Conservation (phyloP, 2,888 invertebrate species). For the Tiphia femorata region DNA sequence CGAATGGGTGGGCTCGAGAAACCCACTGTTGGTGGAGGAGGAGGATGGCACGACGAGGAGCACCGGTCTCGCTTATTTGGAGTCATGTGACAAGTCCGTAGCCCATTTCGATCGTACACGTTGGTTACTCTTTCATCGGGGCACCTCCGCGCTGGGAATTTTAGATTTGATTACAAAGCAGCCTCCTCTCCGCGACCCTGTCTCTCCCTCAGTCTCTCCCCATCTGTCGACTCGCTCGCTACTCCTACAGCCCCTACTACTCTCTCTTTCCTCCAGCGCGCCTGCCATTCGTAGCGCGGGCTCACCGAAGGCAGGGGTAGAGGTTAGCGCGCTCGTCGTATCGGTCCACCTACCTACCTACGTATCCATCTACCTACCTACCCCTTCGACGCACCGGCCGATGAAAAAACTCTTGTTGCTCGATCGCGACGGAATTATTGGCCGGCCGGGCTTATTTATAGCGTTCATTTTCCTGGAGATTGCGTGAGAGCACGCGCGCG, state of each 20-base stretch:
- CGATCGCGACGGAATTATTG: constrained; percentile 61
- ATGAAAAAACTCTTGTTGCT: constrained; percentile 58
- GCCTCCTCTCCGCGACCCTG: constrained; percentile 4
- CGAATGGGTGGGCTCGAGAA: neutral
- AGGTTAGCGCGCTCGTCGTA: too few relatives aligned
- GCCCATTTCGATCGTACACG: constrained; percentile 56
- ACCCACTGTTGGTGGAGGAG: neutral
- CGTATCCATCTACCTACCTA: constrained; percentile 23
- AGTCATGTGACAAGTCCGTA: constrained; percentile 51
- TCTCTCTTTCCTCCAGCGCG: constrained; percentile 7
- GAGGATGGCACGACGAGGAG: neutral
- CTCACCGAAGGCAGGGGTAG: too few relatives aligned
- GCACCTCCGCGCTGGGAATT: constrained; percentile 56
- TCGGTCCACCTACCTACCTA: too few relatives aligned
- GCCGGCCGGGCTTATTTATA: constrained; percentile 61
- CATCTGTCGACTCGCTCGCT: constrained; percentile 19
- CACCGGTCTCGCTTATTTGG: constrained; percentile 54
- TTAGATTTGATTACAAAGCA: constrained; percentile 58
- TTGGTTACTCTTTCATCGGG: constrained; percentile 61
- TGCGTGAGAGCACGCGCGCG: constrained; percentile 38
- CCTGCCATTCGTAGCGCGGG: too few relatives aligned
- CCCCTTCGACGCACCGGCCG: constrained; percentile 24
- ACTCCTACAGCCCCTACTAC: constrained; percentile 10
- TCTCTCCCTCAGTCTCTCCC: constrained; percentile 5
- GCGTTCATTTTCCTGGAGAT: constrained; percentile 58